Percentiles rank a stretch among this genome's conserved stretches.
Conservation (phyloP, 92 coral and sea anemone genomes). For the Palythoa heliodiscus region DNA sequence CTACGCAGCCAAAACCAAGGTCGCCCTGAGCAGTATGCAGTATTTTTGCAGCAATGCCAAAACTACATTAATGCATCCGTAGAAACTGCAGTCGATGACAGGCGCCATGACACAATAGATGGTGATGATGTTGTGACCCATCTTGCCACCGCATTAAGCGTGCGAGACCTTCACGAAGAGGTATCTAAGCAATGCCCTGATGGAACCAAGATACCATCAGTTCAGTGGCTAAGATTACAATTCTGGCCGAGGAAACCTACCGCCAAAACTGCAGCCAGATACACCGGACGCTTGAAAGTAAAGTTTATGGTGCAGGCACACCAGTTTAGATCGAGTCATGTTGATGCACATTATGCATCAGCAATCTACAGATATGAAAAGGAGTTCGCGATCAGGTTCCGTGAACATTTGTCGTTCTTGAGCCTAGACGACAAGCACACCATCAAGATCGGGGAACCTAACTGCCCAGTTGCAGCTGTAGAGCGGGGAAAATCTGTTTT, state of each 20-base stretch:
- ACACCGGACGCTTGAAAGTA: constrained; percentile 22
- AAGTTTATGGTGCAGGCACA: constrained; percentile 30
- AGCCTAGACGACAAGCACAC: constrained; percentile 39
- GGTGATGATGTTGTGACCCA: constrained; percentile 41
- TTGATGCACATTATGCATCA: constrained; percentile 48
- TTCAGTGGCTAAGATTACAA: constrained; percentile 58
- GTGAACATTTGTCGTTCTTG: background rate
- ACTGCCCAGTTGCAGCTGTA: constrained; percentile 43
- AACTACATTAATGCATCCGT: constrained; percentile 30
- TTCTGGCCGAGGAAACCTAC: constrained; percentile 61
- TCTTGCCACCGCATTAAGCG: constrained; percentile 56
- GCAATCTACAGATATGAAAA: constrained; percentile 45
- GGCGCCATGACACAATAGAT: constrained; percentile 56
- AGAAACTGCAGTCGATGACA: constrained; percentile 60
- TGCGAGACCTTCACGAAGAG: constrained; percentile 49
- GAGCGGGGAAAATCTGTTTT: background rate
- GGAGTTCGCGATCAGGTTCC: constrained; percentile 47
- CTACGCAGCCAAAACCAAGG: constrained; percentile 32
- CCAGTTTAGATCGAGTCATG: background rate
- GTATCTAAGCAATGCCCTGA: constrained; percentile 42
- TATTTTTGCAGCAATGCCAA: constrained; percentile 49
- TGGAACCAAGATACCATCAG: constrained; percentile 54
- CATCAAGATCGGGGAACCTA: constrained; percentile 40
- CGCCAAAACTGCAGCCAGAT: constrained; percentile 45
- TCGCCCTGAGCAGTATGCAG: constrained; percentile 40